Evolutionary conservation across 35 echinoderm and acorn worm genomes (phyloP).

Genomic region (Holothuria glaberrima): DNA sequence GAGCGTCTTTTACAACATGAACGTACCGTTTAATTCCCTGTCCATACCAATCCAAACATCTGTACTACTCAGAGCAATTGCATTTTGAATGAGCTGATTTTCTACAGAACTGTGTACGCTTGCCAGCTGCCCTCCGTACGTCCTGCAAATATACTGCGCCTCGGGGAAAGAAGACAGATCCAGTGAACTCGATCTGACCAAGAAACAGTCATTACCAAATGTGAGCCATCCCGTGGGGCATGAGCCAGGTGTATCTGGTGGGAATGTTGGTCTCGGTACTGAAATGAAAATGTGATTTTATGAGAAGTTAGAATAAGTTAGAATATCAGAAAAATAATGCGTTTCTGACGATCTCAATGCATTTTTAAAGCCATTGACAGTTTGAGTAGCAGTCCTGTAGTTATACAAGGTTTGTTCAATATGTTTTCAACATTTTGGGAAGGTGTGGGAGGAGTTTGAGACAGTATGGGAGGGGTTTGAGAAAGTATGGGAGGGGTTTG

Average conservation of each 20-base stretch:
- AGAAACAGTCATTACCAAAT: slow-evolving; percentile 82
- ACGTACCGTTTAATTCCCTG: slow-evolving; percentile 42
- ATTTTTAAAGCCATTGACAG: too few species aligned
- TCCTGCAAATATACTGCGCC: slow-evolving; percentile 61
- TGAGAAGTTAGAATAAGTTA: too few species aligned
- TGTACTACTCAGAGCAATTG: not conserved
- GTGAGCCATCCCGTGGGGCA: slow-evolving; percentile 67
- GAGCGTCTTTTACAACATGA: too few species aligned
- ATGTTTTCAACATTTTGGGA: too few species aligned
- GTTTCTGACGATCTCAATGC: too few species aligned
- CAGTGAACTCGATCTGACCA: not conserved
- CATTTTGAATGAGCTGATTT: slow-evolving; percentile 66
- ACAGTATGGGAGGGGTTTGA: too few species aligned
- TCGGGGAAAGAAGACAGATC: slow-evolving; percentile 60
- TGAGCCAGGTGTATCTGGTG: slow-evolving; percentile 68
- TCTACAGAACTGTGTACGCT: slow-evolving; percentile 71
- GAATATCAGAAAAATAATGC: too few species aligned
- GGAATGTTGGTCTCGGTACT: slow-evolving; percentile 72
- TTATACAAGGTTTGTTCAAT: too few species aligned
- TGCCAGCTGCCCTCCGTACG: slow-evolving; percentile 67
- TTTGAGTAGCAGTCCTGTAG: too few species aligned
- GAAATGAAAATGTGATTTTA: not conserved
- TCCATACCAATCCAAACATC: slow-evolving; percentile 42
- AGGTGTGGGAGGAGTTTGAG: too few species aligned
- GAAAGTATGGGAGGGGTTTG: too few species aligned